Base-by-base conservation (phyloP, 2,888 invertebrate genomes). In the Athalia rosae region DNA sequence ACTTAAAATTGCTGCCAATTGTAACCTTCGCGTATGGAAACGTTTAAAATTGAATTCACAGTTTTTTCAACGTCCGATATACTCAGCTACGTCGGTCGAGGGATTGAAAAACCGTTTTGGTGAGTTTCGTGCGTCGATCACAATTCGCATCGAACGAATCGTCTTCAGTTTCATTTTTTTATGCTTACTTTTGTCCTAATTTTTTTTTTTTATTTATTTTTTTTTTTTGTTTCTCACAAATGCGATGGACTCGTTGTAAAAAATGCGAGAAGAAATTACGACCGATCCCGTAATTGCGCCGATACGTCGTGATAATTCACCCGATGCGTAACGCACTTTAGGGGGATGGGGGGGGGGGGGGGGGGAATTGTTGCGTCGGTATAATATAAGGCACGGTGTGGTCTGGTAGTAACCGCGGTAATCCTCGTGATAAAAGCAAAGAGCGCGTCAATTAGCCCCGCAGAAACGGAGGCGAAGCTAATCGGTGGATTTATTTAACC, bases 401-500 rank as follows among this genome's bases (percentile, higher is more conserved):
- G n/a, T n/a, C 7, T 59, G 59, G 8, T 13, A 4, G 7, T 53
- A 53, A 53, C 53, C 53, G 53, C 53, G 53, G 53, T 53, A 53
- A 11, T 13, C 8, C 15, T 41, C 15, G 6, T 50, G 67, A 53
- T 53, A 53, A 53, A 53, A 67, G 15, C 15, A 67, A 28, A 67
- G 8, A 47, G 13, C 8, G 47, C n/a, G 8, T 67, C 28, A 67
- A 53, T 53, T 53, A 67, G 53, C 53, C 41, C 13, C n/a, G 66
- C 48, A 9, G 48, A 48, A 48, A 13, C 28, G 4, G 11, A 41
- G 53, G 50, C n/a, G 15, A 53, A 53, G 67, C 41, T 53, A 28
- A 50, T 53, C 67, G 67, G 15, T 43, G 41, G 53, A 67, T 67
- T 67, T 67, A 67, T 67, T 67, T 48, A 53, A 48, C 67, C 48